Base-by-base conservation (phyloP, 2,113 vertebrate species). In the Lepisosteus oculatus region DNA sequence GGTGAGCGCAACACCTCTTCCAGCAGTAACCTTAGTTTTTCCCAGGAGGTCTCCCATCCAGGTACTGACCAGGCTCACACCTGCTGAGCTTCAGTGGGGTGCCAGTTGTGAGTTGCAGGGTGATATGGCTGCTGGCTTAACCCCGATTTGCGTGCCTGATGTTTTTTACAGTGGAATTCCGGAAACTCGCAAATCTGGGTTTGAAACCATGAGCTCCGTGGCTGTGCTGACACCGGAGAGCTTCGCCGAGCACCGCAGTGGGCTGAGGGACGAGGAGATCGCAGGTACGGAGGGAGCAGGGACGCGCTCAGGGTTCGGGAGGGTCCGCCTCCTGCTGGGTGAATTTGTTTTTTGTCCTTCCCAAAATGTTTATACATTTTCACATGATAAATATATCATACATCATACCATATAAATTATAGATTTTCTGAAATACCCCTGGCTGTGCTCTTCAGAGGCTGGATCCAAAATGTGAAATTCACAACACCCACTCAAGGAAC, bases 191-290 rank as follows among this genome's bases (percentile, higher is more conserved):
- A 71, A 70, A 73, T 70, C 77, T 76, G 77, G 71, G 77, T 78
- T 73, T 93, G 89, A 79, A 90, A 89, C 86, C 76, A 94, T 95
- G 92, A 93, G 87, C 87, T 92, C 87, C 78, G 87, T 93, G 81
- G 88, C 88, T 73, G 91, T 93, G 80, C 90, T 91, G 85, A 91
- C 88, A 77, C 90, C 88, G 56, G 92, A 93, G 87, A 92, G 91
- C 87, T 93, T 93, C 85, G 91, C 88, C 6, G 85, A 91, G 78
- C 87, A 91, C 73, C 90, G 87, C 81, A 91, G 90, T n/a, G 90
- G 85, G 17, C 83, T 90, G 45, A 87, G 88, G 82, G 87, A 90
- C 65, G 85, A 90, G 80, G 85, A 91, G 75, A 90, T 87, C 3
- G 74, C 85, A 83, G 88, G 92, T 93, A 81, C 3, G 0, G 11